Conservation (phyloP, 1,140 invertebrate species). For the Aricia agestis region DNA sequence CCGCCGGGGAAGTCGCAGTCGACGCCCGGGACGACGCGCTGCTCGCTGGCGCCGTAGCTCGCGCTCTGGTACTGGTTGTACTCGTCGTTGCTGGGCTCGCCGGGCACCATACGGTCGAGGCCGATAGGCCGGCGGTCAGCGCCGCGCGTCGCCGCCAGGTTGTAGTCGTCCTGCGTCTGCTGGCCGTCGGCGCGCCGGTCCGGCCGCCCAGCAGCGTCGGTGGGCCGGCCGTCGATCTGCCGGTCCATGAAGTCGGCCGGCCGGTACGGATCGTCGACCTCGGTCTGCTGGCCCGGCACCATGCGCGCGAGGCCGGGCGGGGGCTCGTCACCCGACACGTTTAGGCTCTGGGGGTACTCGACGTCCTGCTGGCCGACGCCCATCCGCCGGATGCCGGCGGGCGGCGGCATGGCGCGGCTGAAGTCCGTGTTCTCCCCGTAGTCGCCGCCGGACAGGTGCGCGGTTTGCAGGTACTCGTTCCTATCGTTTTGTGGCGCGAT, state of each 20-base stretch:
- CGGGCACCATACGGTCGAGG: slow-evolving; percentile 70
- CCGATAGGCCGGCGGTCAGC: slow-evolving; percentile 60
- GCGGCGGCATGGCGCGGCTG: slow-evolving; percentile 75
- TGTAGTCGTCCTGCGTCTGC: slow-evolving; percentile 58
- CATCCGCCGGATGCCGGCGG: slow-evolving; percentile 77
- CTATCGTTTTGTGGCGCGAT: slow-evolving; percentile 80
- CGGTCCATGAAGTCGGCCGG: slow-evolving; percentile 67
- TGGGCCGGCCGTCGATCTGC: slow-evolving; percentile 67
- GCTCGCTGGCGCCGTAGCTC: slow-evolving; percentile 52
- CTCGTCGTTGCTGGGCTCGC: slow-evolving; percentile 64
- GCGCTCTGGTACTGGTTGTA: slow-evolving; percentile 53
- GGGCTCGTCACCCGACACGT: slow-evolving; percentile 72
- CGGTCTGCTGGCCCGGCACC: slow-evolving; percentile 76
- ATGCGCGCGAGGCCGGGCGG: slow-evolving; percentile 77
- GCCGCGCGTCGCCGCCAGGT: slow-evolving; percentile 39
- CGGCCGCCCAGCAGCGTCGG: slow-evolving; percentile 50
- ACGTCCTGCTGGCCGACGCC: slow-evolving; percentile 80
- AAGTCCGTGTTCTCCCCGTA: slow-evolving; percentile 71
- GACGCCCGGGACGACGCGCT: slow-evolving; percentile 72
- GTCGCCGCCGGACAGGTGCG: slow-evolving; percentile 79
- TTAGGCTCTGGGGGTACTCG: slow-evolving; percentile 71
- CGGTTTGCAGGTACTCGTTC: slow-evolving; percentile 84
- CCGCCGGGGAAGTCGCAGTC: slow-evolving; percentile 56
- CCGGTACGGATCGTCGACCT: slow-evolving; percentile 52
- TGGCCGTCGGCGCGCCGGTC: slow-evolving; percentile 68